Percentiles rank a stretch among this genome's conserved stretches.
Evolutionary conservation across 2,888 invertebrate species (phyloP).

Genomic region (Caenorhabditis uteleia): DNA sequence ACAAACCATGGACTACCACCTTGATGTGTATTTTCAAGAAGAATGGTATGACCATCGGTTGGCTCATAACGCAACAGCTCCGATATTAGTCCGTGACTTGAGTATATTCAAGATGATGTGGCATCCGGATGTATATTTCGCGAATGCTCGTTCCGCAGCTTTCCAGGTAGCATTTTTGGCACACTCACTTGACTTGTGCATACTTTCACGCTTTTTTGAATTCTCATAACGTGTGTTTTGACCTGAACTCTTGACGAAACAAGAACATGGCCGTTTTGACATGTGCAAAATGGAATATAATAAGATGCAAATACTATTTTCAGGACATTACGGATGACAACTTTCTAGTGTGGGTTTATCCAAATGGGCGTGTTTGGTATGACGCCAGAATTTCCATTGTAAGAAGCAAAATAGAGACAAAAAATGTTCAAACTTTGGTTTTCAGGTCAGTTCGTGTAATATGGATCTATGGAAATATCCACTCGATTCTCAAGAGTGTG

Average conservation of each 20-base stretch:
- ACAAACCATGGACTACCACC: conserved; percentile 69
- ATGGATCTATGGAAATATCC: conserved; percentile 66
- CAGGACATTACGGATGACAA: conserved; percentile 68
- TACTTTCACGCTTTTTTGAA: background rate
- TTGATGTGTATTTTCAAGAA: conserved; percentile 69
- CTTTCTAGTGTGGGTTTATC: conserved; percentile 68
- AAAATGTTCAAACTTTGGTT: background rate
- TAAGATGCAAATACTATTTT: conserved; percentile 38
- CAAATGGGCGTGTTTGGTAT: conserved; percentile 67
- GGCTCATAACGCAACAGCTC: conserved; percentile 62
- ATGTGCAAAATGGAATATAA: conserved; percentile 6
- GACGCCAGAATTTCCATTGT: conserved; percentile 54
- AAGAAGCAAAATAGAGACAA: conserved; percentile 6
- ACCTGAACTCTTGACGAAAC: too few relatives aligned
- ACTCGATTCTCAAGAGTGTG: conserved; percentile 72
- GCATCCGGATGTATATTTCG: conserved; percentile 65
- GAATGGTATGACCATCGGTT: conserved; percentile 65
- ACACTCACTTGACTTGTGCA: conserved; percentile 3
- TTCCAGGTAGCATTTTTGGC: conserved; percentile 52
- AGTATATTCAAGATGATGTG: conserved; percentile 63
- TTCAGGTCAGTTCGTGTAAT: conserved; percentile 55
- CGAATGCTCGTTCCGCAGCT: conserved; percentile 63
- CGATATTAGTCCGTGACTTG: conserved; percentile 64
- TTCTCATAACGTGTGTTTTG: background rate
- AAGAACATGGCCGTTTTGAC: conserved; percentile 2